These are phyloP conservation scores for Heliconius eleuchia DNA, from an alignment of 1,140 invertebrate species.

Conservation along the genomic window DNA sequence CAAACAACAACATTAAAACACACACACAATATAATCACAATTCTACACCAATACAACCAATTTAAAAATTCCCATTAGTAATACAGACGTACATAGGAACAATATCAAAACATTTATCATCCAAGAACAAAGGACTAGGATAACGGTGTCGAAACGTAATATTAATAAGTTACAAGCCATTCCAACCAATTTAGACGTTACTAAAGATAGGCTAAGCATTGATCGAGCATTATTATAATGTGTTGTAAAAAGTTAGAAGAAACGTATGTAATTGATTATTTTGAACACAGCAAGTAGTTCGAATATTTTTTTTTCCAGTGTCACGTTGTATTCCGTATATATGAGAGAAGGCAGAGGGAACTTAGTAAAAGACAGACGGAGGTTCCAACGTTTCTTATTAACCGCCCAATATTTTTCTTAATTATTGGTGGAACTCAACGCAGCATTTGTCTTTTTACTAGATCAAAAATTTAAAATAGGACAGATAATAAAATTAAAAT, in stretches of 20 bases:
- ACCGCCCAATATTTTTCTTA: too few relatives aligned
- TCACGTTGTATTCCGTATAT: too few relatives aligned
- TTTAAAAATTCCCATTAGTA: not conserved
- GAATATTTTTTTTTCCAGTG: too few relatives aligned
- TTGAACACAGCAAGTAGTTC: not conserved
- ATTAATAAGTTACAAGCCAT: conserved; percentile 10
- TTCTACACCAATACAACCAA: not conserved
- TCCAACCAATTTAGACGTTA: conserved; percentile 8
- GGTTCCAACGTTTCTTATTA: too few relatives aligned
- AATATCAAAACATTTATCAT: not conserved
- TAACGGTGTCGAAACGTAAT: not conserved
- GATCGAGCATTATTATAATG: not conserved
- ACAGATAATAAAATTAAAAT: too few relatives aligned
- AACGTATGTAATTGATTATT: not conserved
- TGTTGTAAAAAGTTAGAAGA: not conserved
- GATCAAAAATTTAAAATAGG: too few relatives aligned
- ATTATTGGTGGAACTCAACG: too few relatives aligned
- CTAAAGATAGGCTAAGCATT: not conserved
- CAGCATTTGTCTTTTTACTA: too few relatives aligned
- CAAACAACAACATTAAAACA: too few relatives aligned
- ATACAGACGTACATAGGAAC: not conserved
- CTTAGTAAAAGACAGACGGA: too few relatives aligned
- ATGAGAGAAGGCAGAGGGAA: too few relatives aligned
- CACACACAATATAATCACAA: too few relatives aligned
- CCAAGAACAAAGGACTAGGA: not conserved